Percentiles rank a stretch among this genome's conserved stretches.
Evolutionary conservation across 2,113 vertebrate species (phyloP).

Genomic region (Crotalus viridis): DNA sequence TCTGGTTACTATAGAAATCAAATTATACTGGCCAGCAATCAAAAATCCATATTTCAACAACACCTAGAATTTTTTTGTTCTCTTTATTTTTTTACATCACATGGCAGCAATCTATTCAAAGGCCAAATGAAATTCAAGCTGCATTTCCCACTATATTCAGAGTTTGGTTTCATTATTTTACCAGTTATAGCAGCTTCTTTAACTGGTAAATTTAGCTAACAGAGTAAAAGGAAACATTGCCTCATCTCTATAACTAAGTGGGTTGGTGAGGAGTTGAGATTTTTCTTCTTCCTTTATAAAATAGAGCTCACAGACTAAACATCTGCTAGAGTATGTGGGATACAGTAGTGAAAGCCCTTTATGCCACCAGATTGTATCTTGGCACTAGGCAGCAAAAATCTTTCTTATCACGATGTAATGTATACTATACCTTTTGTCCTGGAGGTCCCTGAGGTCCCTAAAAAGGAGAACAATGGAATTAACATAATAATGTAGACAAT

Average conservation of each 20-base stretch:
- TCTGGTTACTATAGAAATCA: constrained; percentile 74
- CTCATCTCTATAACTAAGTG: constrained; percentile 23
- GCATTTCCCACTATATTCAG: constrained; percentile 42
- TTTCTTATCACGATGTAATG: constrained; percentile 62
- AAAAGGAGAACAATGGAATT: constrained; percentile 74
- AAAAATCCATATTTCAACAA: constrained; percentile 62
- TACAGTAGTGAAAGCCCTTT: constrained; percentile 62
- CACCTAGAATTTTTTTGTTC: constrained; percentile 41
- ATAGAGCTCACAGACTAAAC: constrained; percentile 45
- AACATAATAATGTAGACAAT: constrained; percentile 64
- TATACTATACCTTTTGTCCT: constrained; percentile 86
- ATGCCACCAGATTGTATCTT: constrained; percentile 39
- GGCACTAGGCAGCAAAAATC: constrained; percentile 43
- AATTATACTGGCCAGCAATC: constrained; percentile 67
- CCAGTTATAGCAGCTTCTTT: constrained; percentile 56
- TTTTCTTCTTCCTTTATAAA: constrained; percentile 46
- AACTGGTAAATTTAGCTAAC: constrained; percentile 54
- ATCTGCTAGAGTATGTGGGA: constrained; percentile 21
- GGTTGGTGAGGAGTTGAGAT: not conserved
- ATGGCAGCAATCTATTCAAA: constrained; percentile 55
- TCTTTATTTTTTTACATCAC: constrained; percentile 46
- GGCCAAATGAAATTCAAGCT: constrained; percentile 56
- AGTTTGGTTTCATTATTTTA: constrained; percentile 47
- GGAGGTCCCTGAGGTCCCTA: constrained; percentile 91
- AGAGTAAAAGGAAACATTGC: constrained; percentile 59